phyloP scores from a whole-genome alignment of 2,888 invertebrate genomes.

The Cheilosia scutellata region DNA sequence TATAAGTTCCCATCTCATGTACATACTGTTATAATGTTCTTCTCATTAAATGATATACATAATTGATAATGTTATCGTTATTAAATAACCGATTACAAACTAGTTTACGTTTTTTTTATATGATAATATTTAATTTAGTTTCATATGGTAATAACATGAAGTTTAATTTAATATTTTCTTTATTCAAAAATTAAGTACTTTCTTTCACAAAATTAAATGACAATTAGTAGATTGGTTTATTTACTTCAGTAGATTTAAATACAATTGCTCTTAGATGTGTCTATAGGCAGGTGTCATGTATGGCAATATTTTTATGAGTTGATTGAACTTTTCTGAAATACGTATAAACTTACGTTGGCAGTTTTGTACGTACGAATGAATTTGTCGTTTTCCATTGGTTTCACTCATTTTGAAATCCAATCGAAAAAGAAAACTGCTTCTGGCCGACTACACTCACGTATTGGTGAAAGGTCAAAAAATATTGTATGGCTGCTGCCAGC shows the following conservation, averaged over 20 bases:
- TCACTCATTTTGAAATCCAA: too few relatives aligned
- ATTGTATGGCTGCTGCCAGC: too few relatives aligned
- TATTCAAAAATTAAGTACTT: conserved; percentile 22
- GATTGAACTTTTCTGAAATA: too few relatives aligned
- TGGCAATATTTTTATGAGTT: background rate
- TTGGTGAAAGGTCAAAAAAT: too few relatives aligned
- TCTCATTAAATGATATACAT: conserved; percentile 28
- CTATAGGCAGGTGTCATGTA: background rate
- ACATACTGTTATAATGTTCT: conserved; percentile 21
- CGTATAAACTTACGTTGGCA: too few relatives aligned
- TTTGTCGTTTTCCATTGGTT: too few relatives aligned
- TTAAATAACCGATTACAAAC: conserved; percentile 46
- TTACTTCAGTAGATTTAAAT: conserved; percentile 11
- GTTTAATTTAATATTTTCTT: too few relatives aligned
- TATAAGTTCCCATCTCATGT: conserved; percentile 47
- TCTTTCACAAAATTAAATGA: conserved; percentile 4
- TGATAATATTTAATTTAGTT: background rate
- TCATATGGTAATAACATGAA: background rate
- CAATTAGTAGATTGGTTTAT: conserved; percentile 7
- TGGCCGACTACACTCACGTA: too few relatives aligned
- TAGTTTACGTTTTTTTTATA: conserved; percentile 16
- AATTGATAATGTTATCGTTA: conserved; percentile 37
- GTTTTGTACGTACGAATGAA: too few relatives aligned
- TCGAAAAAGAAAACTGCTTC: too few relatives aligned
- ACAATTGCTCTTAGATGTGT: background rate